A percentile compares a stretch with the other conserved stretches of the same genome.
phyloP scores from a whole-genome alignment of 2,888 invertebrate genomes.

The Noctua janthe region DNA sequence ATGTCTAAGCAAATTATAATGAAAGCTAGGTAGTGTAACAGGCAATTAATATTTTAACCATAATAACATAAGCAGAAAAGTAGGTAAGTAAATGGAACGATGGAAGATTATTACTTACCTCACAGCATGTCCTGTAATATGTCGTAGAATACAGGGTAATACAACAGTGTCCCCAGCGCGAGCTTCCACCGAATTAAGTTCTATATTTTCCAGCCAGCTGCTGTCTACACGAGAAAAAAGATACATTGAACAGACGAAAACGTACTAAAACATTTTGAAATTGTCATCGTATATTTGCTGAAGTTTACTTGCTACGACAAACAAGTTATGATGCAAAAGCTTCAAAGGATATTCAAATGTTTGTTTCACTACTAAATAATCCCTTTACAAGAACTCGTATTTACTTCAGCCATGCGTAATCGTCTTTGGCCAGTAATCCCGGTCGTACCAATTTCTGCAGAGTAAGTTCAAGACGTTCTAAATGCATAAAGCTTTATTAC shows the following conservation, averaged over 20 bases:
- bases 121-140: slow-evolving; percentile 80
- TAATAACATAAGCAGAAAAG: not conserved
- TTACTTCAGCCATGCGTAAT: slow-evolving; percentile 5
- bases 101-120: slow-evolving; percentile 75
- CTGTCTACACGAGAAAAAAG: slow-evolving; percentile 77
- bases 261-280: slow-evolving; percentile 10
- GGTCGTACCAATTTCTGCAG: slow-evolving; percentile 10
- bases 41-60: not conserved
- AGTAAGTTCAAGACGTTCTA: slow-evolving; percentile 33
- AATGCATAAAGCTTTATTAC: slow-evolving; percentile 61
- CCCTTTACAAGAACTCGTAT: not conserved
- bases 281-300: not conserved
- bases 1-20: too few species aligned
- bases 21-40: too few species aligned
- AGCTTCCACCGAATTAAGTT: slow-evolving; percentile 85
- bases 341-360: slow-evolving; percentile 6
- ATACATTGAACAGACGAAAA: not conserved
- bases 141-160: slow-evolving; percentile 84
- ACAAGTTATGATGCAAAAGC: slow-evolving; percentile 2
- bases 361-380: not conserved
- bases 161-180: slow-evolving; percentile 82
- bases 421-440: slow-evolving; percentile 1
- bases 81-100: not conserved
- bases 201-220: slow-evolving; percentile 87
- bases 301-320: not conserved